Evolutionary conservation across 2,113 vertebrate species (phyloP), one percentile per base, ranked within the genome.

Genomic region (zebrafish (Danio rerio)): DNA sequence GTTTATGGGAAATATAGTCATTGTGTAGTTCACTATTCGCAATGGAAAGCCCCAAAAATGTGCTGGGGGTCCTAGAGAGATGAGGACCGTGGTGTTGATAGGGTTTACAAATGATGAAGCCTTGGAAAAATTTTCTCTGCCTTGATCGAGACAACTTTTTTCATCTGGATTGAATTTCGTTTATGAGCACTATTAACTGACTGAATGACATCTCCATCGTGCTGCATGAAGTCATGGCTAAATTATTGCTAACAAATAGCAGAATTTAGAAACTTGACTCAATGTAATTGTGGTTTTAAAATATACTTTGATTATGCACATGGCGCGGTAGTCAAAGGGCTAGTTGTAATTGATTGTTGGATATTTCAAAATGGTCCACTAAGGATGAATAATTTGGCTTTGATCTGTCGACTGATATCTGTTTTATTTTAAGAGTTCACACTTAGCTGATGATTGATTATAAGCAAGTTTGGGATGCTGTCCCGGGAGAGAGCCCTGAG

Each of bases 21-120:
- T 15, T 89, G 81, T 87, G 91, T 88, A 91, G 89, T 91, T 93
- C 91, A 92, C 87, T 88, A 89, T 62, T 90, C 18, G 88, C 88
- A 75, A 77, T 88, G 87, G 86, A 90, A 87, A 89, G 89, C 78
- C 47, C 58, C 53, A 72, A 85, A n/a, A 84, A 87, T 78, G 89
- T 81, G 87, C 87, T 80, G 63, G 80, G 76, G 82, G 91, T 94
- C 92, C 93, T 49, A 45, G 81, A 92, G 91, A 94, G 93, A 90
- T 94, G 90, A 94, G 88, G 80, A 16, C 79, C 82, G 87, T 84
- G 55, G 16, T n/a, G n/a, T n/a, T n/a, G n/a, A 18, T 49, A 11
- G 45, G 59, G 11, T 52, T 43, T 6, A 6, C 9, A 11, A 40
- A 75, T 75, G 15, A 15, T 18, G 15, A 58, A n/a, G 9, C 47